These are phyloP conservation scores for Trichonephila inaurata DNA, from an alignment of 1,140 invertebrate genomes.

Conservation along the genomic window DNA sequence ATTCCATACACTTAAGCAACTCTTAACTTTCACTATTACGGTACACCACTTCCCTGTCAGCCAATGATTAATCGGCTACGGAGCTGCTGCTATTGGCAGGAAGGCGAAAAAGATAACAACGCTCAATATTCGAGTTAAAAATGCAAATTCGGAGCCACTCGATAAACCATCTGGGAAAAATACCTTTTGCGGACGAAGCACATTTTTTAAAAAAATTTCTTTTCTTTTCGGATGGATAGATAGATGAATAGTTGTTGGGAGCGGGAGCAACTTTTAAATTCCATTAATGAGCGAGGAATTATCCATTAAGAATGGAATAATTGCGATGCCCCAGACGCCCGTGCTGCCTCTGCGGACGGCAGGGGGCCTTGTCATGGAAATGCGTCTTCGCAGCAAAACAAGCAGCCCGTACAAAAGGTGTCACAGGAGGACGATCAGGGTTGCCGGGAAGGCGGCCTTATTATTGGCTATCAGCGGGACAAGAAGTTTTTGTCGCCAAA, in stretches of 20 bases:
- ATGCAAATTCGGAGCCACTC: conserved; percentile 70
- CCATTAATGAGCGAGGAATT: conserved; percentile 75
- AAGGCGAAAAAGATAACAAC: conserved; percentile 68
- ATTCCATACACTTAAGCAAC: conserved; percentile 43
- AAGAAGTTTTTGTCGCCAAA: conserved; percentile 55
- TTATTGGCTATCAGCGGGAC: conserved; percentile 60
- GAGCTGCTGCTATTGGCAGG: conserved; percentile 40
- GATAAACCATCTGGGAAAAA: conserved; percentile 76
- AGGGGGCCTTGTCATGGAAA: conserved; percentile 71
- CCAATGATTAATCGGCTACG: conserved; percentile 60
- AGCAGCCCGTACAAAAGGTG: conserved; percentile 67
- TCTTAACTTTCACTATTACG: conserved; percentile 50
- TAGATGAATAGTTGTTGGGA: conserved; percentile 62
- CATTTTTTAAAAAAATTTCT: conserved; percentile 46
- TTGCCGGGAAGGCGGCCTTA: conserved; percentile 51
- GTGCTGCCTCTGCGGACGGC: not conserved
- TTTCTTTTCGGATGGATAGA: conserved; percentile 59
- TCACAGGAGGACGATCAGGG: conserved; percentile 45
- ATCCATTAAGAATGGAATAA: conserved; percentile 76
- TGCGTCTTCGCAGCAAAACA: conserved; percentile 71
- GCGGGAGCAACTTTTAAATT: conserved; percentile 71
- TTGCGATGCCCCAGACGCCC: conserved; percentile 65
- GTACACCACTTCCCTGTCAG: conserved; percentile 38
- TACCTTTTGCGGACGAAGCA: conserved; percentile 39
- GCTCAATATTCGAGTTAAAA: conserved; percentile 74